A percentile compares a stretch with the other conserved stretches of the same genome.
phyloP scores from a whole-genome alignment of 2,888 invertebrate genomes.

The Tromatobia lineatoria region DNA sequence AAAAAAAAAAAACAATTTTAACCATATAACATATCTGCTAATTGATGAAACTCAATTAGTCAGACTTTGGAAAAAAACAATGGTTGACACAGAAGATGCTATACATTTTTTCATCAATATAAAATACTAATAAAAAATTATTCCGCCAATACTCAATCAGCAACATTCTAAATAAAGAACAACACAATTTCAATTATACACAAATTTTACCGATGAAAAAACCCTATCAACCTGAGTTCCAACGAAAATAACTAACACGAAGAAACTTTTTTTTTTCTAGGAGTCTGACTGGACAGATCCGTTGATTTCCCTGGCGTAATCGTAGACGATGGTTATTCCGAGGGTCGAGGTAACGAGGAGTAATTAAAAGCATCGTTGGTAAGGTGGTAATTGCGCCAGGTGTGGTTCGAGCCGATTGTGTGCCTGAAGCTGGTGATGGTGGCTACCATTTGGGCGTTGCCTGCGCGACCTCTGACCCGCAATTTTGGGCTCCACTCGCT shows the following conservation, averaged over 20 bases:
- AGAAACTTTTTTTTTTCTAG: background rate
- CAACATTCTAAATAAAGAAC: too few relatives aligned
- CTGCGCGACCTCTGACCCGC: slow-evolving; percentile 40
- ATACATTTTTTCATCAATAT: too few relatives aligned
- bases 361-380: slow-evolving; percentile 66
- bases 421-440: slow-evolving; percentile 38
- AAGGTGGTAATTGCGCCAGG: slow-evolving; percentile 53
- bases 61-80: too few relatives aligned
- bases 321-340: background rate
- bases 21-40: too few relatives aligned
- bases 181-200: too few relatives aligned
- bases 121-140: too few relatives aligned
- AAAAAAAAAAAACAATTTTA: too few relatives aligned
- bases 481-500: slow-evolving; percentile 58
- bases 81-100: too few relatives aligned
- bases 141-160: too few relatives aligned
- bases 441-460: slow-evolving; percentile 45
- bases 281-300: background rate
- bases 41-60: too few relatives aligned
- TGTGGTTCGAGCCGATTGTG: slow-evolving; percentile 58
- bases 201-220: too few relatives aligned
- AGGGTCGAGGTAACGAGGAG: slow-evolving; percentile 46
- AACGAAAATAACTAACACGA: background rate
- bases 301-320: slow-evolving; percentile 33
- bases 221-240: background rate